These are phyloP conservation scores for Rhynchophorus ferrugineus DNA, from an alignment of 1,140 invertebrate species.

Conservation along the genomic window DNA sequence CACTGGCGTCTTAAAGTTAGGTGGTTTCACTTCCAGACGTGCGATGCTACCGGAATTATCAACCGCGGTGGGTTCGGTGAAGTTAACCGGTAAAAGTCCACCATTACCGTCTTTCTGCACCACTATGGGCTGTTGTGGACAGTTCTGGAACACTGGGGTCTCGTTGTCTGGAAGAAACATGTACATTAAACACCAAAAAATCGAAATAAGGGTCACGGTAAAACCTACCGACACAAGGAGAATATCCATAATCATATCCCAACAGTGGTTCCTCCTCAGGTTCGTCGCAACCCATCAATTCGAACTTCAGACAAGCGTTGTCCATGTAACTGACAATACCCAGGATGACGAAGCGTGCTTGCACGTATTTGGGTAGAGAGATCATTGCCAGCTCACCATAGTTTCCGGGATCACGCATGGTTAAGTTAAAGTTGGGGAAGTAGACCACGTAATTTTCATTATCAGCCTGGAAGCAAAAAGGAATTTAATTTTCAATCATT, in stretches of 20 bases:
- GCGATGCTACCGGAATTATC: conserved; percentile 94
- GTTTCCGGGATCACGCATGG: conserved; percentile 87
- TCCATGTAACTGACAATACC: conserved; percentile 94
- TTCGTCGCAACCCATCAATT: conserved; percentile 91
- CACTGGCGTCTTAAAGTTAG: conserved; percentile 82
- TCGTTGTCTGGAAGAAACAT: conserved; percentile 66
- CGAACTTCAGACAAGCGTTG: conserved; percentile 93
- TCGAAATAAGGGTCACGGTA: neutral
- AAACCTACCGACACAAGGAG: conserved; percentile 74
- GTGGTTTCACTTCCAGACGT: conserved; percentile 81
- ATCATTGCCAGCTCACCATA: conserved; percentile 95
- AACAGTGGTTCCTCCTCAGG: conserved; percentile 68
- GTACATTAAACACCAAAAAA: neutral
- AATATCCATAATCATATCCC: conserved; percentile 90
- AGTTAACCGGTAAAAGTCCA: conserved; percentile 81
- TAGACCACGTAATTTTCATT: conserved; percentile 93
- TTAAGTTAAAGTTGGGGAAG: conserved; percentile 91
- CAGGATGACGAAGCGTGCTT: conserved; percentile 87
- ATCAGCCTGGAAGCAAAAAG: conserved; percentile 55
- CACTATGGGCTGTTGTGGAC: conserved; percentile 83
- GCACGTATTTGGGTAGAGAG: conserved; percentile 84
- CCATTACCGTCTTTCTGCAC: conserved; percentile 82
- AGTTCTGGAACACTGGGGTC: conserved; percentile 93
- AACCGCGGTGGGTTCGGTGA: conserved; percentile 82
- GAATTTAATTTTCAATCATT: no score